A percentile compares a stretch with the other conserved stretches of the same genome.
Evolutionary conservation across 2,797 vertebrate genomes (phyloP).

Genomic region (Synaphobranchus kaupii): DNA sequence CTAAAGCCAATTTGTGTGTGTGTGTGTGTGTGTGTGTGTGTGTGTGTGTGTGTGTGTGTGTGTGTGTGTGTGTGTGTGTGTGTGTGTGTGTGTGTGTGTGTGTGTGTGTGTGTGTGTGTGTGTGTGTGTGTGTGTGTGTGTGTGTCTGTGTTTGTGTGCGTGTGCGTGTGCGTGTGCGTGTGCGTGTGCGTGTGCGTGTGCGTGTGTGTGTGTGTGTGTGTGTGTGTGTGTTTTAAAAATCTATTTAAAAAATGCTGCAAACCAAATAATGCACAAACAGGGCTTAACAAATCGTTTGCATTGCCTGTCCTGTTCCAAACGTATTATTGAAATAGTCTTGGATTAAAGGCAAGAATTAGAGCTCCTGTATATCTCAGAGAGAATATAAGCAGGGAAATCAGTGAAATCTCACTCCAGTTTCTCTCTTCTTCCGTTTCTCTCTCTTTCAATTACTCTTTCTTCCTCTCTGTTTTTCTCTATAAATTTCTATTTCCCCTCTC

Average conservation of each 20-base stretch:
- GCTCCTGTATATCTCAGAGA: background rate
- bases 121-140: background rate
- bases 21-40: background rate
- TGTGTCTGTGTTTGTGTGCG: background rate
- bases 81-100: background rate
- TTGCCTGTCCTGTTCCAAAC: background rate
- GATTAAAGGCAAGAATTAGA: background rate
- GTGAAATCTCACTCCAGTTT: background rate
- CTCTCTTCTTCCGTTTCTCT: background rate
- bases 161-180: background rate
- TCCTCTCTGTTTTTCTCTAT: background rate
- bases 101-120: background rate
- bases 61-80: background rate
- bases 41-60: background rate
- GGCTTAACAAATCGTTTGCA: slow-evolving; percentile 5
- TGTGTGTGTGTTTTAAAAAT: background rate
- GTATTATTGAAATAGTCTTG: background rate
- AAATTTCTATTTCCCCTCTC: background rate
- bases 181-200: too few species aligned
- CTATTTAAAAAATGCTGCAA: background rate
- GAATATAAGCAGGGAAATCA: background rate
- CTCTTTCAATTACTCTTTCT: background rate
- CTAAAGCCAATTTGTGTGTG: background rate
- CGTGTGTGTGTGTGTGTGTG: background rate
- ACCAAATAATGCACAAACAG: background rate